These are phyloP conservation scores for Microctenopoma stevenorrisi DNA, from an alignment of 2,797 vertebrate species.

Conservation along the genomic window DNA sequence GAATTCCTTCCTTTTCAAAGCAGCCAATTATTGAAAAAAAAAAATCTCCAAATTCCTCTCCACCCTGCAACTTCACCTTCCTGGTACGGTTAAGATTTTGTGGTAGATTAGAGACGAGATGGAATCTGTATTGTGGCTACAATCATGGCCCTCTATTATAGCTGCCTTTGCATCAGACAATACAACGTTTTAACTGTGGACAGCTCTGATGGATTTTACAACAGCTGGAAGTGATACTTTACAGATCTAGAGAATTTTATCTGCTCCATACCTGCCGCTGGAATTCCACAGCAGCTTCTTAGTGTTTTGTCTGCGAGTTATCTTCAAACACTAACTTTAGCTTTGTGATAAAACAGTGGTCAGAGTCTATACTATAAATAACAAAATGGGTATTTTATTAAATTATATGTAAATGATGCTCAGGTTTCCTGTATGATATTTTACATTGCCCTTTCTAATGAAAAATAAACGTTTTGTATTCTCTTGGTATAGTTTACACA, in stretches of 20 bases:
- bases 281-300: slow-evolving; percentile 64
- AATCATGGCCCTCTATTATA: slow-evolving; percentile 75
- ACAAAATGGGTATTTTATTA: not conserved
- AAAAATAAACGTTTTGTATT: not conserved
- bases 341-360: slow-evolving; percentile 45
- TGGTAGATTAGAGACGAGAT: slow-evolving; percentile 77
- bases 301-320: slow-evolving; percentile 75
- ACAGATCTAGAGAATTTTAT: slow-evolving; percentile 68
- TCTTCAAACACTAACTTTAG: slow-evolving; percentile 58
- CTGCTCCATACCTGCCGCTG: slow-evolving; percentile 50
- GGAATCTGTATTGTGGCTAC: slow-evolving; percentile 86
- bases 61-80: slow-evolving; percentile 51
- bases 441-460: not conserved
- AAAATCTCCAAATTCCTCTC: slow-evolving; percentile 56
- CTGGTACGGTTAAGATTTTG: slow-evolving; percentile 62
- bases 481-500: not conserved
- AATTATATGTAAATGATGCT: slow-evolving; percentile 11
- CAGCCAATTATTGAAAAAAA: slow-evolving; percentile 41
- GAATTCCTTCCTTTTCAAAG: slow-evolving; percentile 38
- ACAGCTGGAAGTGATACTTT: slow-evolving; percentile 78
- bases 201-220: slow-evolving; percentile 74
- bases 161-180: slow-evolving; percentile 78
- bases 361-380: slow-evolving; percentile 1
- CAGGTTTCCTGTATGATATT: not conserved
- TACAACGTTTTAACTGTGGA: slow-evolving; percentile 71